These are phyloP conservation scores for Tachina grossa DNA, from an alignment of 2,888 invertebrate genomes.

Conservation along the genomic window DNA sequence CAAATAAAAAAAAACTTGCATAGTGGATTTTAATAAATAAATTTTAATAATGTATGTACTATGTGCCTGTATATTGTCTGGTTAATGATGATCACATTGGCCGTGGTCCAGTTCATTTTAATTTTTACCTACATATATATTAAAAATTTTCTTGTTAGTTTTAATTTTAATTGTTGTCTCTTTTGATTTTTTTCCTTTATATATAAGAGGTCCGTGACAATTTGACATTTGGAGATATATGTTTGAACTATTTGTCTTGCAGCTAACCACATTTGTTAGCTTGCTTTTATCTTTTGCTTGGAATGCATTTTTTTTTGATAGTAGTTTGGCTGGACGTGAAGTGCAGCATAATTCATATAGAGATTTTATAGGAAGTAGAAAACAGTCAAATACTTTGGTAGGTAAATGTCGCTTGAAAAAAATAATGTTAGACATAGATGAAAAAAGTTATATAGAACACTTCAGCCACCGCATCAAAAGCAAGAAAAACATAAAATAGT, in stretches of 20 bases:
- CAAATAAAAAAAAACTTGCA: conserved; percentile 4
- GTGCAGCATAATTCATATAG: not conserved
- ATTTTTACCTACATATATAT: not conserved
- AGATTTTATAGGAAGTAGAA: not conserved
- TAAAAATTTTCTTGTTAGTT: not conserved
- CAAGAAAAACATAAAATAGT: too few species aligned
- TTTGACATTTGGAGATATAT: conserved; percentile 40
- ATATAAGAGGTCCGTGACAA: conserved; percentile 32
- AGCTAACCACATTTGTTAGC: conserved; percentile 26
- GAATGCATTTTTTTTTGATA: not conserved
- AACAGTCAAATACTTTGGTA: too few species aligned
- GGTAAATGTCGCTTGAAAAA: too few species aligned
- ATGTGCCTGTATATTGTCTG: not conserved
- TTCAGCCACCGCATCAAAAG: too few species aligned
- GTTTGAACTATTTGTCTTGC: conserved; percentile 15
- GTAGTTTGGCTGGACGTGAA: not conserved
- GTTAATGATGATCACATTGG: conserved; percentile 65
- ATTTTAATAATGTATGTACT: not conserved
- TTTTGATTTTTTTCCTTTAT: conserved; percentile 29
- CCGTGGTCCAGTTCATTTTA: conserved; percentile 45
- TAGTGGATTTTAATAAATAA: conserved; percentile 14
- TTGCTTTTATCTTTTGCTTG: not conserved
- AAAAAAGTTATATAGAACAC: too few species aligned
- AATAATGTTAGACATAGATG: too few species aligned
- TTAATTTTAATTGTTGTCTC: conserved; percentile 59